Conservation (phyloP, 1,140 invertebrate genomes). For the Pissodes strobi region DNA sequence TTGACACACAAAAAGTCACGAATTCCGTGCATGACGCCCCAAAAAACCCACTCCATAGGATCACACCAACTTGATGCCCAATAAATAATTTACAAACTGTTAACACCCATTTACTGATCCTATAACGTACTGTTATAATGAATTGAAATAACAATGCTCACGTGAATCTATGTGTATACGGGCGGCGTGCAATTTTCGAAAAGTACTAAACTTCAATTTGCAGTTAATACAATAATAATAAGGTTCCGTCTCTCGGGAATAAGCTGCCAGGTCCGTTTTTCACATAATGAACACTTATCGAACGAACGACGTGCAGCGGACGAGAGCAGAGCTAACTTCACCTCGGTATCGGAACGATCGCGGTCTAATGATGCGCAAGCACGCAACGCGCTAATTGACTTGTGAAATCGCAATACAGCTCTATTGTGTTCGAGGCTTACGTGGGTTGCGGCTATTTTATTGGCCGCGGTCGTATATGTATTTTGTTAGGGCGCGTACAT, state of each 20-base stretch:
- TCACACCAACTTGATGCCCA: neutral
- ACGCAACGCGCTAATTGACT: slow-evolving; percentile 52
- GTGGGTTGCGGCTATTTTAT: too few relatives aligned
- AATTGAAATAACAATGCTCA: slow-evolving; percentile 35
- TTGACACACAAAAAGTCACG: neutral
- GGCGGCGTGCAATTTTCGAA: slow-evolving; percentile 31
- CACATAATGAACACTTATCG: slow-evolving; percentile 39
- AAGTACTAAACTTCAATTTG: slow-evolving; percentile 37
- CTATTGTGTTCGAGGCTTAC: slow-evolving; percentile 15
- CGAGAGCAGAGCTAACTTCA: slow-evolving; percentile 22
- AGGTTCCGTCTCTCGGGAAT: slow-evolving; percentile 18
- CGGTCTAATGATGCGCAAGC: slow-evolving; percentile 46
- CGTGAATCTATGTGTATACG: slow-evolving; percentile 6
- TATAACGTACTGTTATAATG: slow-evolving; percentile 7
- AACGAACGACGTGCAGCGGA: neutral
- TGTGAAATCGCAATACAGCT: slow-evolving; percentile 48
- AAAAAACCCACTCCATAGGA: neutral
- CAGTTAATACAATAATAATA: slow-evolving; percentile 43
- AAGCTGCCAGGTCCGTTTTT: slow-evolving; percentile 31
- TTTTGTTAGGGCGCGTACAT: too few relatives aligned
- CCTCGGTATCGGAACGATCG: slow-evolving; percentile 27
- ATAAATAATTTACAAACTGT: neutral
- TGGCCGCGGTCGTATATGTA: too few relatives aligned
- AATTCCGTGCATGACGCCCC: neutral
- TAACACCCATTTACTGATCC: slow-evolving; percentile 12